Evolutionary conservation across 2,888 invertebrate genomes (phyloP).

Genomic region (Nymphalis polychloros): DNA sequence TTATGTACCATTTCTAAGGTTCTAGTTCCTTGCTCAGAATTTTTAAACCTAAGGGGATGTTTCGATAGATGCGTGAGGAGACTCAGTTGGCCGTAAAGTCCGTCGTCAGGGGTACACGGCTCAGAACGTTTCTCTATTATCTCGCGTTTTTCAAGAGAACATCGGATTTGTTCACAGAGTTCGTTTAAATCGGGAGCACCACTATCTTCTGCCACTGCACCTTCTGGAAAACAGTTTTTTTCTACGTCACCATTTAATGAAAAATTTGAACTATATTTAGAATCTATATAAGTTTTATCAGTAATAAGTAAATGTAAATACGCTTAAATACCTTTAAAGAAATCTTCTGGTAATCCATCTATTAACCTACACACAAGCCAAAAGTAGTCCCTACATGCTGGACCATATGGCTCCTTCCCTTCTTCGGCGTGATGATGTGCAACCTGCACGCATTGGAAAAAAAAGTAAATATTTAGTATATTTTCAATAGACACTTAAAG

Average conservation of each 20-base stretch:
- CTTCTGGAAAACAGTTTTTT: conserved; percentile 48
- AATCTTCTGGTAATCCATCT: conserved; percentile 91
- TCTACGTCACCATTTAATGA: background rate
- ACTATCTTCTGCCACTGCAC: conserved; percentile 73
- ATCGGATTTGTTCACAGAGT: conserved; percentile 86
- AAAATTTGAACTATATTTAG: background rate
- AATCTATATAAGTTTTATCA: background rate
- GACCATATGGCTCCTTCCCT: conserved; percentile 97
- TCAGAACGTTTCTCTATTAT: conserved; percentile 91
- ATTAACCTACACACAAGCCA: conserved; percentile 95
- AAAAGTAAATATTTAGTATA: too few species aligned
- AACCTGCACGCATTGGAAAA: too few species aligned
- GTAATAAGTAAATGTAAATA: background rate
- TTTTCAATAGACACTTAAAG: background rate
- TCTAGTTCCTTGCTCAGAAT: conserved; percentile 86
- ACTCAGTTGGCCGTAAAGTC: conserved; percentile 92
- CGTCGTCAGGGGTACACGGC: conserved; percentile 93
- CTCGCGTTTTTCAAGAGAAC: conserved; percentile 88
- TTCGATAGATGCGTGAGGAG: conserved; percentile 93
- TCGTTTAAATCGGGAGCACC: conserved; percentile 84
- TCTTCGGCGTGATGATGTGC: conserved; percentile 85
- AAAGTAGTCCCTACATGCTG: conserved; percentile 96
- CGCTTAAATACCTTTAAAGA: conserved; percentile 83
- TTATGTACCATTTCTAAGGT: conserved; percentile 82
- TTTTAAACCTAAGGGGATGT: conserved; percentile 93